Evolutionary conservation across 2,797 vertebrate species (phyloP).

Genomic region (Corythornis leucogaster): DNA sequence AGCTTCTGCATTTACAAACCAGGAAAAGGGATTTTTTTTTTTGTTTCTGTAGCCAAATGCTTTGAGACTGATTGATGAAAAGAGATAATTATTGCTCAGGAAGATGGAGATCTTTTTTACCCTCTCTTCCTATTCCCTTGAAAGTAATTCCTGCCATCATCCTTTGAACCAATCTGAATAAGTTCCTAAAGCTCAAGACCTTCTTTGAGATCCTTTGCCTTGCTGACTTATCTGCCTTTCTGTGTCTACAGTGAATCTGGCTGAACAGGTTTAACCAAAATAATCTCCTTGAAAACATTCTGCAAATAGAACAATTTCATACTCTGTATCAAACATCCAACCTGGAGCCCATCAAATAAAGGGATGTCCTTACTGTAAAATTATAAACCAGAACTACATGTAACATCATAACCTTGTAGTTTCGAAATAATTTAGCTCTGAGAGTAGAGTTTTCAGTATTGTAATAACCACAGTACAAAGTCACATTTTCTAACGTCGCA

Average conservation of each 20-base stretch:
- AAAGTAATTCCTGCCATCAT: not conserved
- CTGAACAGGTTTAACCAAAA: slow-evolving; percentile 26
- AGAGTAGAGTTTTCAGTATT: not conserved
- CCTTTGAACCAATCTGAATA: not conserved
- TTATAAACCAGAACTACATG: not conserved
- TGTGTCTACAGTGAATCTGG: not conserved
- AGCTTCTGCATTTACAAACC: not conserved
- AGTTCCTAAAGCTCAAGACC: not conserved
- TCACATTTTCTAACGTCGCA: not conserved
- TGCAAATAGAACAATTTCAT: not conserved
- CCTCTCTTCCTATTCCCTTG: not conserved
- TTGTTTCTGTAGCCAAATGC: not conserved
- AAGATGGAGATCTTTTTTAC: not conserved
- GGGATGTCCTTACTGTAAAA: not conserved
- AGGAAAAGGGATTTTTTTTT: not conserved
- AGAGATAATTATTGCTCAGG: not conserved
- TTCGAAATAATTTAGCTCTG: not conserved
- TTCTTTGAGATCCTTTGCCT: not conserved
- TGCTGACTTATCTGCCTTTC: not conserved
- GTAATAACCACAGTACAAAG: not conserved
- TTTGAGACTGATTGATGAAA: not conserved
- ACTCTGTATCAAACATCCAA: not conserved
- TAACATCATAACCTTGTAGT: not conserved
- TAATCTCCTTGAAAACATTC: not conserved
- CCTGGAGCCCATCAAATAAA: not conserved